Conservation (phyloP, 1,140 invertebrate species). For the Idris sp. region DNA sequence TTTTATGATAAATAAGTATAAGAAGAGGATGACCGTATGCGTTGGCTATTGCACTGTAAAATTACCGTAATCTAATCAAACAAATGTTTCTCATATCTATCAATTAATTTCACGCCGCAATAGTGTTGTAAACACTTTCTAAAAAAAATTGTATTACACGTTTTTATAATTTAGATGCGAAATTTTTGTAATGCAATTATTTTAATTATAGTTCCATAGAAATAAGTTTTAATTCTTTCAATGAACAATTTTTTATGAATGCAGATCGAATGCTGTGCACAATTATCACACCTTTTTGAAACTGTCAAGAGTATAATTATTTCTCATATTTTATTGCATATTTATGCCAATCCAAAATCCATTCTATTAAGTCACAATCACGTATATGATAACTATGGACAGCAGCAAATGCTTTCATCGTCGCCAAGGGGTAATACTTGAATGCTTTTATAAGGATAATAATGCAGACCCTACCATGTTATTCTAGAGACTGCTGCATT, state of each 20-base stretch:
- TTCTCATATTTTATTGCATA: constrained; percentile 42
- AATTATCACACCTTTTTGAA: constrained; percentile 19
- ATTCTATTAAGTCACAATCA: constrained; percentile 52
- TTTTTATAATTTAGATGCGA: constrained; percentile 6
- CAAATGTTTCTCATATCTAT: constrained; percentile 26
- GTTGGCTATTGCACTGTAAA: constrained; percentile 23
- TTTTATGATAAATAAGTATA: constrained; percentile 25
- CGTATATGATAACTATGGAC: constrained; percentile 47
- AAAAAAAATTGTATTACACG: constrained; percentile 8
- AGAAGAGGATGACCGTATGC: constrained; percentile 12
- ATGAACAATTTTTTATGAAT: too few species aligned
- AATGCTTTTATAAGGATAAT: constrained; percentile 53
- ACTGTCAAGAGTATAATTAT: constrained; percentile 41
- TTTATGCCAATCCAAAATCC: constrained; percentile 50
- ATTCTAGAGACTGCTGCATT: constrained; percentile 49
- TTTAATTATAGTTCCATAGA: neutral
- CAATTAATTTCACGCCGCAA: constrained; percentile 24
- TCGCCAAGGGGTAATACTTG: constrained; percentile 45
- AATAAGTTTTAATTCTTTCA: neutral
- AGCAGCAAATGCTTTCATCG: constrained; percentile 43
- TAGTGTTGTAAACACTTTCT: constrained; percentile 26
- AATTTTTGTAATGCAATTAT: constrained; percentile 1
- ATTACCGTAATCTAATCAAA: constrained; percentile 18
- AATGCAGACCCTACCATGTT: constrained; percentile 51
- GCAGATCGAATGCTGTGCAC: too few species aligned